Conservation (phyloP, 53 echinoderm and acorn worm genomes). For the Zoroaster sp. region DNA sequence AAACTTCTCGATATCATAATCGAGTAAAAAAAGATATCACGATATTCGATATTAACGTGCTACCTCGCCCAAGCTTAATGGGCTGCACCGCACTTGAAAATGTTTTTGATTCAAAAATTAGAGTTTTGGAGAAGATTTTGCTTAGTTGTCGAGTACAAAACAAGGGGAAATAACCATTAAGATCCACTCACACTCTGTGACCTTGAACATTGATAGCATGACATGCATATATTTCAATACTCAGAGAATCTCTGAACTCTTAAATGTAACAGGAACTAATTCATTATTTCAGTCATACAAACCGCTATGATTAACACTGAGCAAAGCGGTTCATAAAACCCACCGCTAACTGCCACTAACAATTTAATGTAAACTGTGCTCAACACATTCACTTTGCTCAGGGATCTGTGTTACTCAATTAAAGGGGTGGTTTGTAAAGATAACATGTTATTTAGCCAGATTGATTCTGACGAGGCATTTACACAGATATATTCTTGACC, state of each 20-base stretch:
- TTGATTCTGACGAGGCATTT: background rate
- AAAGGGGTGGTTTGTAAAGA: background rate
- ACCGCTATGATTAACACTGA: constrained; percentile 53
- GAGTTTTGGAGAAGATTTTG: background rate
- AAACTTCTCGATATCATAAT: too few species aligned
- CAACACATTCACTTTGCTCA: background rate
- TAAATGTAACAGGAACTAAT: constrained; percentile 55
- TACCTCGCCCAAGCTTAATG: too few species aligned
- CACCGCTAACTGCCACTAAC: constrained; percentile 8
- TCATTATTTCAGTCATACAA: constrained; percentile 42
- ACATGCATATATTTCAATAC: constrained; percentile 9
- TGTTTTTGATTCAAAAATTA: background rate
- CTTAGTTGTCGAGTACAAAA: background rate
- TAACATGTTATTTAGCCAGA: background rate
- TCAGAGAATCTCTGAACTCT: background rate
- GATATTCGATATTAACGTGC: too few species aligned
- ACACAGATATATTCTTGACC: background rate
- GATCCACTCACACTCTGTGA: background rate
- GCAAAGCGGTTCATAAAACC: background rate
- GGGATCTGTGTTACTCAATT: background rate
- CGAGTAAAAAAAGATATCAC: too few species aligned
- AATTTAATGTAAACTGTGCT: background rate
- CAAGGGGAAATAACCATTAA: constrained; percentile 18
- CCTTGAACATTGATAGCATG: constrained; percentile 4
- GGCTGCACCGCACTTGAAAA: too few species aligned